phyloP scores from a whole-genome alignment of 2,888 invertebrate genomes.

The Andrena haemorrhoa region DNA sequence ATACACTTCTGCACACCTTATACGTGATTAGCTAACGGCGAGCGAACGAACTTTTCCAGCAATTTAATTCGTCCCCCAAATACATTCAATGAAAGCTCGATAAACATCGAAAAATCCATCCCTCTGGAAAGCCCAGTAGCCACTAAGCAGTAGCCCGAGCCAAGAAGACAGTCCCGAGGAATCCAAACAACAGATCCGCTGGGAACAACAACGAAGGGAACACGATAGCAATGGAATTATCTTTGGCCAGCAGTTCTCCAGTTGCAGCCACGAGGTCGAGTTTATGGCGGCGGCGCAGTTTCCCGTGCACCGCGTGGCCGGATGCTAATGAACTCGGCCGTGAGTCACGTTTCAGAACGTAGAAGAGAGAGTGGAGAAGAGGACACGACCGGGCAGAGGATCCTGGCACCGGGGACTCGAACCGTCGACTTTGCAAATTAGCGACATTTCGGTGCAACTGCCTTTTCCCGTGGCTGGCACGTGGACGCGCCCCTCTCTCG shows the following conservation, averaged over 20 bases:
- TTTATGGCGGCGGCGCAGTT: slow-evolving; percentile 40
- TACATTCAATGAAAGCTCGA: no score
- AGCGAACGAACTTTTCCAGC: no score
- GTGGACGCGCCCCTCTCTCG: neutral
- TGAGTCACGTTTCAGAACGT: slow-evolving; percentile 71
- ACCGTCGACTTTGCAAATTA: slow-evolving; percentile 62
- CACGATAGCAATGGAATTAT: slow-evolving; percentile 63
- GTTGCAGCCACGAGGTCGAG: slow-evolving; percentile 39
- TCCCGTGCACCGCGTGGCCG: slow-evolving; percentile 53
- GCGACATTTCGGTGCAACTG: slow-evolving; percentile 40
- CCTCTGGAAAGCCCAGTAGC: no score
- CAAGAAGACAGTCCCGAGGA: neutral
- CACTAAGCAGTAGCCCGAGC: neutral
- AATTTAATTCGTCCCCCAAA: no score
- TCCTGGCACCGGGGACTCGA: slow-evolving; percentile 37
- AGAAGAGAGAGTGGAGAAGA: slow-evolving; percentile 50
- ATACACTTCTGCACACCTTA: no score
- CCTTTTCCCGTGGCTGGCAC: neutral
- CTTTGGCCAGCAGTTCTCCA: slow-evolving; percentile 47
- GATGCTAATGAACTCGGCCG: slow-evolving; percentile 70
- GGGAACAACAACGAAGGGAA: slow-evolving; percentile 61
- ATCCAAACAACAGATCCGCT: slow-evolving; percentile 8
- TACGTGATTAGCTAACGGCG: no score
- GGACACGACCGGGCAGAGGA: slow-evolving; percentile 51
- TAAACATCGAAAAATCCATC: no score